Percentiles rank a stretch among this genome's conserved stretches.
These are phyloP conservation scores for Trachelus tabidus DNA, from an alignment of 2,888 invertebrate genomes.

Conservation along the genomic window DNA sequence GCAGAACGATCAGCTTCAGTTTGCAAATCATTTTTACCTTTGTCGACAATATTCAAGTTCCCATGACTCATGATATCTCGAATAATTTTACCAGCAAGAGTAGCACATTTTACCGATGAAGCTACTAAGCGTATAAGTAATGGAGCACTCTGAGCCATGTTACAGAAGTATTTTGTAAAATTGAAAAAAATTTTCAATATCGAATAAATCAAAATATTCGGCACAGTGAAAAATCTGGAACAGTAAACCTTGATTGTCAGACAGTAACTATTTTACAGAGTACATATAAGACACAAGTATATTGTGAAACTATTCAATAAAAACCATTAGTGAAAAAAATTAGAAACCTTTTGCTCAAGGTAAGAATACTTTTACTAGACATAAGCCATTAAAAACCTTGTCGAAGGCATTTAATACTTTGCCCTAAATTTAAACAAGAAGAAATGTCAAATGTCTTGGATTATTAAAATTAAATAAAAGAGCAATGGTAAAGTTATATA, in stretches of 20 bases:
- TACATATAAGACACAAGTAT: background rate
- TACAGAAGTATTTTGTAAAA: slow-evolving; percentile 10
- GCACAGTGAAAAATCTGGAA: background rate
- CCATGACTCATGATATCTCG: slow-evolving; percentile 91
- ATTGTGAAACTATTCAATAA: background rate
- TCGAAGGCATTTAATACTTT: background rate
- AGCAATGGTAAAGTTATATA: background rate
- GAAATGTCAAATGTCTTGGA: background rate
- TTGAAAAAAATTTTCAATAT: slow-evolving; percentile 7
- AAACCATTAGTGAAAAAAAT: slow-evolving; percentile 17
- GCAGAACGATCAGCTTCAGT: slow-evolving; percentile 98
- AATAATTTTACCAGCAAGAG: slow-evolving; percentile 89
- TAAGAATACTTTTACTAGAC: slow-evolving; percentile 1
- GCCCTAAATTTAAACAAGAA: background rate
- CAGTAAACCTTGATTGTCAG: background rate
- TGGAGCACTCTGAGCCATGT: slow-evolving; percentile 75
- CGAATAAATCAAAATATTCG: background rate
- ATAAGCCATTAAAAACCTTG: background rate
- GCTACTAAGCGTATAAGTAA: slow-evolving; percentile 80
- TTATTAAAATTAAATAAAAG: background rate
- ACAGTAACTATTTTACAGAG: background rate
- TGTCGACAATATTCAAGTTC: slow-evolving; percentile 91
- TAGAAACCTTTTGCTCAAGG: slow-evolving; percentile 25
- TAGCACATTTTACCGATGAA: slow-evolving; percentile 82
- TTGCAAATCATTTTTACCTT: slow-evolving; percentile 95